Conservation (phyloP, 2,888 invertebrate species). For the Pseudococcus longispinus region DNA sequence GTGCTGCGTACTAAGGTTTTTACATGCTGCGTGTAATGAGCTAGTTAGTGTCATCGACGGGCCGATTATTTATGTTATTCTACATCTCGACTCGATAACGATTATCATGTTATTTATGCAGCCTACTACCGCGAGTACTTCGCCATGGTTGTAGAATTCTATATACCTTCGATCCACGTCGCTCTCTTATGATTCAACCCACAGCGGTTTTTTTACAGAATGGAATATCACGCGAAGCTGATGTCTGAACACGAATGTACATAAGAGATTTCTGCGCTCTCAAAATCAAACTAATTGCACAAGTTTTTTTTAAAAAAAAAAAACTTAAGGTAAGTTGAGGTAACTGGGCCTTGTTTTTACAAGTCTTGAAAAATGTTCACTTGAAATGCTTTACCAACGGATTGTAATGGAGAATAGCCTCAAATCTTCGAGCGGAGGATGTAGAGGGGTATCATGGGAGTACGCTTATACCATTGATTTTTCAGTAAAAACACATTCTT, state of each 20-base stretch:
- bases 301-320: too few species aligned
- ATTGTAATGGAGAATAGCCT: too few species aligned
- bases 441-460: too few species aligned
- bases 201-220: background rate
- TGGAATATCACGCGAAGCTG: background rate
- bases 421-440: too few species aligned
- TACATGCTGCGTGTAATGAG: conserved; percentile 55
- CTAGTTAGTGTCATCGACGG: conserved; percentile 54
- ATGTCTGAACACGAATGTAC: background rate
- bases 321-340: too few species aligned
- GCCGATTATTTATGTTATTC: conserved; percentile 54
- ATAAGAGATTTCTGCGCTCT: background rate
- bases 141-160: background rate
- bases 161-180: background rate
- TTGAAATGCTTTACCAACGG: too few species aligned
- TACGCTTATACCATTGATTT: too few species aligned
- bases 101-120: conserved; percentile 51
- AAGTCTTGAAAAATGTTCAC: too few species aligned
- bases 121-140: background rate
- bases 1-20: background rate
- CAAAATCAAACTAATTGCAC: too few species aligned
- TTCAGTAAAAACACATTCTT: too few species aligned
- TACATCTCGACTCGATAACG: conserved; percentile 49
- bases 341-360: too few species aligned
- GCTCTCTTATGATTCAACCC: background rate